Evolutionary conservation across 2,113 vertebrate species (phyloP).

Genomic region (Syrrhaptes paradoxus): DNA sequence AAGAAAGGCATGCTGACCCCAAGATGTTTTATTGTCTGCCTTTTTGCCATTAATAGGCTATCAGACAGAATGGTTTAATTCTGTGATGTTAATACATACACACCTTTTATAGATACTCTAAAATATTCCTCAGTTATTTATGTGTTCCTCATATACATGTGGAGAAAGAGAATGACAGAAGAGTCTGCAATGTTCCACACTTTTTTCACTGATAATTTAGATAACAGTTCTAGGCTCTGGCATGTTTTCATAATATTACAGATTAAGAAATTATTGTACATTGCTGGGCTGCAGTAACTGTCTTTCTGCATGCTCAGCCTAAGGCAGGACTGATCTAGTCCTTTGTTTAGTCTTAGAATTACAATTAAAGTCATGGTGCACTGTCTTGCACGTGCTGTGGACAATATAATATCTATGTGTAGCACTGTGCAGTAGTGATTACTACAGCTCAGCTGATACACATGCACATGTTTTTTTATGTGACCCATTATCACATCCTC

Average conservation of each 20-base stretch:
- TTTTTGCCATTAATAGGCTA: background rate
- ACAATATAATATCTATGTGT: fast-evolving
- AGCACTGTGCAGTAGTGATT: fast-evolving
- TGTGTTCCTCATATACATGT: background rate
- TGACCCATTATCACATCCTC: background rate
- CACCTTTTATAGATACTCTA: background rate
- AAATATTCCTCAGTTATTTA: background rate
- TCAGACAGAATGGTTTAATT: background rate
- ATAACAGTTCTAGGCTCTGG: background rate
- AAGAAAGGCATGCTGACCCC: background rate
- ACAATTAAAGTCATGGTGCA: background rate
- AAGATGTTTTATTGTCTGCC: background rate
- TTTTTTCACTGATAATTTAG: background rate
- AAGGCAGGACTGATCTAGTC: background rate
- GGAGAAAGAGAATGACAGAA: background rate
- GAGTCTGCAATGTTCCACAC: background rate
- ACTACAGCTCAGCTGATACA: background rate
- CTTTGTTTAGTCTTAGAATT: background rate
- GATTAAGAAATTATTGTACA: background rate
- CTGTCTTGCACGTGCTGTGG: background rate
- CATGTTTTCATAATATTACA: background rate
- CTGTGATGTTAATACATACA: background rate
- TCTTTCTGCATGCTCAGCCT: background rate
- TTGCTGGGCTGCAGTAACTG: background rate
- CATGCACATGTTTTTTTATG: background rate